Evolutionary conservation across 2,113 vertebrate species (phyloP).

Genomic region (Leucopsar rothschildi): DNA sequence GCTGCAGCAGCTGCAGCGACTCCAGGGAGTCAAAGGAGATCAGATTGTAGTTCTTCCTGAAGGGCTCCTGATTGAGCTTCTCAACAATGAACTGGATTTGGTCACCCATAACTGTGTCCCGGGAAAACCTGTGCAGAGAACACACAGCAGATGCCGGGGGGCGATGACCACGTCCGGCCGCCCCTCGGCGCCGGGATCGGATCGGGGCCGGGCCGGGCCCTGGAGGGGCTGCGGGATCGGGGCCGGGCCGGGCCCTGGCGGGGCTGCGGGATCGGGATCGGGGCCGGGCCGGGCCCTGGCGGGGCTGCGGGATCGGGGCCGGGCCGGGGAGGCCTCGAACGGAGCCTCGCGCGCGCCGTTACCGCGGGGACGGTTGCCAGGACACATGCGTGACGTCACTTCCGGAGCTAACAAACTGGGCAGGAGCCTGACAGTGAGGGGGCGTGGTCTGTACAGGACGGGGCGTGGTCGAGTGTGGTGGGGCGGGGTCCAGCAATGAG

Average conservation of each 20-base stretch:
- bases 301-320: not conserved
- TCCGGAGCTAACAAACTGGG: not conserved
- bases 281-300: not conserved
- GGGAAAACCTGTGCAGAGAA: not conserved
- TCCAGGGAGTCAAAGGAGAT: constrained; percentile 96
- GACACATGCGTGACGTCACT: not conserved
- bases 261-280: not conserved
- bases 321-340: not conserved
- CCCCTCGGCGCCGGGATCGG: not conserved
- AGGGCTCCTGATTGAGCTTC: constrained; percentile 92
- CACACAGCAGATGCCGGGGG: not conserved
- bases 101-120: constrained; percentile 83
- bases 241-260: not conserved
- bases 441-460: accelerated
- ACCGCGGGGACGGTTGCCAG: constrained; percentile 60
- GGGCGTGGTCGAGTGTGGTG: accelerated
- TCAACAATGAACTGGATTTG: constrained; percentile 95
- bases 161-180: not conserved
- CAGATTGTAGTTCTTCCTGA: constrained; percentile 92
- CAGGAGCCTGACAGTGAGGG: accelerated
- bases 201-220: too few relatives aligned
- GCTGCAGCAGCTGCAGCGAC: constrained; percentile 88
- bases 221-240: not conserved
- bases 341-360: not conserved
- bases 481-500: accelerated